Conservation (phyloP, 1,140 invertebrate species). For the Drosophila kurseongensis region DNA sequence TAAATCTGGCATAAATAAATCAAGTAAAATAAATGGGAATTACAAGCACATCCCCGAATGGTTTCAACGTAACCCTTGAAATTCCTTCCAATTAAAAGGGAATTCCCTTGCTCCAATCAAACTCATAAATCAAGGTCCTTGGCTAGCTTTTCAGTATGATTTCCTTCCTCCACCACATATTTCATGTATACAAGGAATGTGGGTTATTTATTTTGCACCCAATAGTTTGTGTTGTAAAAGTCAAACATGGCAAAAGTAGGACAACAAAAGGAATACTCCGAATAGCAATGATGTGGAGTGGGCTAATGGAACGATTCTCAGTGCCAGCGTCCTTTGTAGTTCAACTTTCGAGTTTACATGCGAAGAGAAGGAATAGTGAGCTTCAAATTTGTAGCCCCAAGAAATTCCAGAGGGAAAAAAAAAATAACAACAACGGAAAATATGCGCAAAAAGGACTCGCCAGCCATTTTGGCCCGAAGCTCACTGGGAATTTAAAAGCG, state of each 20-base stretch:
- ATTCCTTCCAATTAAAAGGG: conserved; percentile 46
- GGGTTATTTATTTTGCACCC: conserved; percentile 9
- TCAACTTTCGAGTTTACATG: conserved; percentile 23
- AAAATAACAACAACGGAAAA: conserved; percentile 33
- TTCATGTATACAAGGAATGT: conserved; percentile 53
- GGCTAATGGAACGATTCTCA: conserved; percentile 5
- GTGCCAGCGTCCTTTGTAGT: neutral
- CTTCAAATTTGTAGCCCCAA: conserved; percentile 56
- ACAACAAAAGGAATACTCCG: conserved; percentile 45
- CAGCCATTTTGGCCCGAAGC: conserved; percentile 25
- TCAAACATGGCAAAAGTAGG: conserved; percentile 42
- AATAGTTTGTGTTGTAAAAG: conserved; percentile 62
- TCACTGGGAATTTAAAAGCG: conserved; percentile 41
- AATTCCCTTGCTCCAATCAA: conserved; percentile 12
- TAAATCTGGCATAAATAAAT: neutral
- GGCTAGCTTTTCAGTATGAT: conserved; percentile 2
- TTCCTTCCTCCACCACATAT: conserved; percentile 4
- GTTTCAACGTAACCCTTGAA: neutral
- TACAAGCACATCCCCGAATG: neutral
- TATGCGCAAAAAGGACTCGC: conserved; percentile 34
- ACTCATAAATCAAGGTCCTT: conserved; percentile 48
- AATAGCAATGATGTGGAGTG: conserved; percentile 20
- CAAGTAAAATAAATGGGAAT: conserved; percentile 1
- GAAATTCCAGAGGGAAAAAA: conserved; percentile 10
- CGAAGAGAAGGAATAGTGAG: conserved; percentile 14